These are phyloP conservation scores for Cepaea hortensis DNA, from an alignment of 2,888 invertebrate genomes.

Conservation along the genomic window DNA sequence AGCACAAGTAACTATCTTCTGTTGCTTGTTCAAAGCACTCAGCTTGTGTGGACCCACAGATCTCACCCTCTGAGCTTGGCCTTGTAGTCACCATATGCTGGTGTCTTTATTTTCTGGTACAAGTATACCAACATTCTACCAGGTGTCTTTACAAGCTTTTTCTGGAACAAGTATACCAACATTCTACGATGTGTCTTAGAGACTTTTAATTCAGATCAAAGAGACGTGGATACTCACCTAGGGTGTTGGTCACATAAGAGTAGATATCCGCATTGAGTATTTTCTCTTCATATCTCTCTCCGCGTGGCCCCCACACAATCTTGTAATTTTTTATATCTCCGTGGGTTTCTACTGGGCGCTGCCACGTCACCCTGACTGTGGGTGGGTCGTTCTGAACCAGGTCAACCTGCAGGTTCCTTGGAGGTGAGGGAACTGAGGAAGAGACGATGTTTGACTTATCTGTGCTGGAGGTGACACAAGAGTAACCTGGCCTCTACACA, in stretches of 20 bases:
- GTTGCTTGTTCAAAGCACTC: too few species aligned
- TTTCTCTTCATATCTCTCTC: constrained; percentile 64
- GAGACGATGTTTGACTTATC: background rate
- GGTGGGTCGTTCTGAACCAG: constrained; percentile 91
- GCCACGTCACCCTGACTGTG: constrained; percentile 94
- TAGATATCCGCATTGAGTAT: constrained; percentile 59
- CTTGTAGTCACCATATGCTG: too few species aligned
- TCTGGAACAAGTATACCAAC: too few species aligned
- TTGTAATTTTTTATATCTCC: constrained; percentile 80
- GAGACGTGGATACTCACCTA: constrained; percentile 46
- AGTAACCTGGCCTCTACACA: background rate
- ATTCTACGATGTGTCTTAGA: too few species aligned
- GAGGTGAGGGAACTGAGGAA: constrained; percentile 77
- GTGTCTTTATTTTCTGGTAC: too few species aligned
- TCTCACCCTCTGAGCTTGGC: too few species aligned
- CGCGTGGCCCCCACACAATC: constrained; percentile 67
- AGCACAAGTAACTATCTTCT: too few species aligned
- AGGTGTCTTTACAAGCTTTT: too few species aligned
- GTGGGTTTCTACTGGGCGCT: constrained; percentile 89
- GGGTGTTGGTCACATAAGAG: constrained; percentile 52
- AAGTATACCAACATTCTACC: too few species aligned
- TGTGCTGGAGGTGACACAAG: background rate
- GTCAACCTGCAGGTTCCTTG: constrained; percentile 79
- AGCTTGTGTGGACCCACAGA: too few species aligned
- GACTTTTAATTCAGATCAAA: background rate